Conservation (phyloP, 2,888 invertebrate genomes). For the Elmis aenea region DNA sequence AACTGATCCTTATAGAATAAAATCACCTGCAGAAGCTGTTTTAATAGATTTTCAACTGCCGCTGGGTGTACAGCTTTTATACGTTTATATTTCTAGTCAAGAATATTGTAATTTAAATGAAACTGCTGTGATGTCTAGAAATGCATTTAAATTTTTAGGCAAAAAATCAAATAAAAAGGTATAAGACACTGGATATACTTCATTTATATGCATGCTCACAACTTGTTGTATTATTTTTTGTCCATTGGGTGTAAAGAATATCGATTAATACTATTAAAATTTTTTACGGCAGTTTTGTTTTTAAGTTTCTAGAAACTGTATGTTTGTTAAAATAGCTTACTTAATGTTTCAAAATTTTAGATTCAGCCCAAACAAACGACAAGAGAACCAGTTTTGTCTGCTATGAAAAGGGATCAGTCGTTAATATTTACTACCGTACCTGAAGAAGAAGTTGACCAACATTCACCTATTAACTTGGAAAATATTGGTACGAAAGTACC, state of each 20-base stretch:
- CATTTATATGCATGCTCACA: too few relatives aligned
- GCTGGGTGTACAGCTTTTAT: conserved; percentile 72
- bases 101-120: conserved; percentile 54
- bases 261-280: too few relatives aligned
- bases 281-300: too few relatives aligned
- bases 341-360: too few relatives aligned
- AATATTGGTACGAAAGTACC: conserved; percentile 26
- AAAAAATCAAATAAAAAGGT: too few relatives aligned
- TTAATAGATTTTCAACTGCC: conserved; percentile 67
- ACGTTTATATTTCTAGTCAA: conserved; percentile 65
- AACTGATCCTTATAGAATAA: conserved; percentile 78
- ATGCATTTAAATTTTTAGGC: too few relatives aligned
- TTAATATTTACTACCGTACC: conserved; percentile 78
- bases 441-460: conserved; percentile 58
- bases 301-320: too few relatives aligned
- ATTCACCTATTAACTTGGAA: conserved; percentile 25
- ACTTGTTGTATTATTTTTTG: too few relatives aligned
- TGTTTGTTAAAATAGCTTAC: too few relatives aligned
- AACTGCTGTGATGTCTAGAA: conserved; percentile 41
- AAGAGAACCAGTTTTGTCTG: conserved; percentile 51
- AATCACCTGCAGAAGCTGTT: conserved; percentile 71
- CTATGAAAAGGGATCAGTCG: conserved; percentile 75
- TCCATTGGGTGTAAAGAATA: too few relatives aligned
- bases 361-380: too few relatives aligned
- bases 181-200: too few relatives aligned